phyloP scores from a whole-genome alignment of 2,888 invertebrate genomes.

The Lepidonotus clava region DNA sequence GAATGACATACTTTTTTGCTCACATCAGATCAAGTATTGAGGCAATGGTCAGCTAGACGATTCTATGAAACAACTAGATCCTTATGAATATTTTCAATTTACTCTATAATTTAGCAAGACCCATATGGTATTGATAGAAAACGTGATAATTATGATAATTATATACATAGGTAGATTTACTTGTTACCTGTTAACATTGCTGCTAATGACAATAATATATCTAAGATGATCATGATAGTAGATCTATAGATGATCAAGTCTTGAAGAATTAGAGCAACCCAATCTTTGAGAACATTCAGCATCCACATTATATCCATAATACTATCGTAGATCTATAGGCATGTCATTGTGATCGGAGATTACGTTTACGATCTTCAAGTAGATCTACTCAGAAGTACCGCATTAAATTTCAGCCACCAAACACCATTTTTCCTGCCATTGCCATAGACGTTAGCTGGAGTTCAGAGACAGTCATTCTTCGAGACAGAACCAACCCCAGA shows the following conservation, averaged over 20 bases:
- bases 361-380: neutral
- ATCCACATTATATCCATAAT: neutral
- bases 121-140: too few relatives aligned
- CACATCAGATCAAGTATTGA: neutral
- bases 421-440: neutral
- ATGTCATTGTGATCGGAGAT: neutral
- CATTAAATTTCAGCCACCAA: neutral
- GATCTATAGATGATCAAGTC: neutral
- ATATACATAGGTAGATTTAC: neutral
- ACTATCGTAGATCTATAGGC: neutral
- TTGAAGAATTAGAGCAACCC: neutral
- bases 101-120: too few relatives aligned
- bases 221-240: too few relatives aligned
- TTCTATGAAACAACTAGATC: neutral
- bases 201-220: neutral
- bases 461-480: too few relatives aligned
- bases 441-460: neutral
- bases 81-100: neutral
- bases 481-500: too few relatives aligned
- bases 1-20: neutral
- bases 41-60: neutral
- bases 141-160: too few relatives aligned
- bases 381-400: neutral
- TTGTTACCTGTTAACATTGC: neutral
- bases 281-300: neutral